phyloP scores from a whole-genome alignment of 2,797 vertebrate genomes.

The Neosilurus hyrtlii region DNA sequence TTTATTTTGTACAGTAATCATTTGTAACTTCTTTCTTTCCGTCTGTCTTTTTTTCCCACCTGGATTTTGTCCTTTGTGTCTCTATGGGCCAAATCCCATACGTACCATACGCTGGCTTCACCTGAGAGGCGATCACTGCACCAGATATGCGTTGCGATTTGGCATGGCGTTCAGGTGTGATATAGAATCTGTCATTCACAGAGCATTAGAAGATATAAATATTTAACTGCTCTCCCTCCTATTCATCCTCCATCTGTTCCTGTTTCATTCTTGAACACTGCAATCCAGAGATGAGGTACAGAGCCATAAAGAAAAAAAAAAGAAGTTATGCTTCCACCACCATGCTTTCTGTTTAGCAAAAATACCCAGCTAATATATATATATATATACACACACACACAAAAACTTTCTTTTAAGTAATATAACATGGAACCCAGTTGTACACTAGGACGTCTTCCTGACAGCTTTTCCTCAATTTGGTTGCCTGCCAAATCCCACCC shows the following conservation, averaged over 20 bases:
- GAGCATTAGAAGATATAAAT: slow-evolving; percentile 74
- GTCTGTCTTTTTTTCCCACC: slow-evolving; percentile 15
- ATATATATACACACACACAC: no score
- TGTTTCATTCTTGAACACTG: slow-evolving; percentile 19
- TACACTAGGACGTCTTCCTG: neutral
- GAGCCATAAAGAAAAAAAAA: neutral
- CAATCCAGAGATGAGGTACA: neutral
- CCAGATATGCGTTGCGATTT: slow-evolving; percentile 50
- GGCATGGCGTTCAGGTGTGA: slow-evolving; percentile 66
- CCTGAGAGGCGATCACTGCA: slow-evolving; percentile 2
- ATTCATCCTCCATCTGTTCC: slow-evolving; percentile 64
- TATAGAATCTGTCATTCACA: slow-evolving; percentile 70
- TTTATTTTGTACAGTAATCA: slow-evolving; percentile 20
- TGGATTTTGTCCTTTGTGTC: slow-evolving; percentile 11
- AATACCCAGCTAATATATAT: neutral
- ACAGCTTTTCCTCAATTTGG: neutral
- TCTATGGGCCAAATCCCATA: slow-evolving; percentile 55
- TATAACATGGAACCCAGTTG: neutral
- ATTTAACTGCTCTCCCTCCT: slow-evolving; percentile 70
- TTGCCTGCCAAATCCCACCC: neutral
- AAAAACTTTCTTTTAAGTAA: neutral
- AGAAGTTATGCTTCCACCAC: neutral
- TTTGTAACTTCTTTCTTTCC: slow-evolving; percentile 42
- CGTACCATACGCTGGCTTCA: slow-evolving; percentile 41
- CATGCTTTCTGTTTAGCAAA: neutral